Evolutionary conservation across 1,140 invertebrate species (phyloP).

Genomic region (Magallana gigas): DNA sequence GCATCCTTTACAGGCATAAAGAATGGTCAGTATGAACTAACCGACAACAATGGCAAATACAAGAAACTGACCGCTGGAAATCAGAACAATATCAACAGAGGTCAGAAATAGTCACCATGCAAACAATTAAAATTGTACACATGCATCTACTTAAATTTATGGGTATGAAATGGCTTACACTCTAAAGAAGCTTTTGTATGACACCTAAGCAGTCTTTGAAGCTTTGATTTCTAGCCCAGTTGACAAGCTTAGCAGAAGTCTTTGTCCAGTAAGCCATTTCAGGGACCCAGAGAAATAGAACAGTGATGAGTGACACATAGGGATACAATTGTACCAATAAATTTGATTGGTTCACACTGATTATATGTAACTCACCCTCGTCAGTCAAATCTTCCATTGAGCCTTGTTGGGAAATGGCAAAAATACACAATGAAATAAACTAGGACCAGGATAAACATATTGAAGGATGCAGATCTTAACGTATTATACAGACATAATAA

Average conservation of each 20-base stretch:
- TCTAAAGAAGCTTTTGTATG: background rate
- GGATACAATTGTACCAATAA: conserved; percentile 28
- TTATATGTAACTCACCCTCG: conserved; percentile 44
- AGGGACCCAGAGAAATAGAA: background rate
- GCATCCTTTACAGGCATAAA: too few relatives aligned
- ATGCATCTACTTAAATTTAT: conserved; percentile 10
- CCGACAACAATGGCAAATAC: too few relatives aligned
- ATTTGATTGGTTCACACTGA: conserved; percentile 43
- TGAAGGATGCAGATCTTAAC: conserved; percentile 21
- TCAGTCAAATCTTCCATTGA: conserved; percentile 44
- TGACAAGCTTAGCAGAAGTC: background rate
- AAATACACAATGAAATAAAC: conserved; percentile 36
- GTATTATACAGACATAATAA: background rate
- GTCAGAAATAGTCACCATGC: background rate
- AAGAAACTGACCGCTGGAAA: too few relatives aligned
- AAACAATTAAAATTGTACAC: background rate
- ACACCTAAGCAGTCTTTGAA: background rate
- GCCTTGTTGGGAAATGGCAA: conserved; percentile 32
- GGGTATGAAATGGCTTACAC: conserved; percentile 18
- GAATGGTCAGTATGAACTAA: too few relatives aligned
- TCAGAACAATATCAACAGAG: background rate
- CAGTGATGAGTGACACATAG: conserved; percentile 7
- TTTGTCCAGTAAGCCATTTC: conserved; percentile 30
- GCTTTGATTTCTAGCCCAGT: background rate
- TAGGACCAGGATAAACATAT: background rate